Evolutionary conservation across 2,888 invertebrate genomes (phyloP), one percentile per base, ranked within the genome.

Genomic region (Leptinotarsa tumamoca): DNA sequence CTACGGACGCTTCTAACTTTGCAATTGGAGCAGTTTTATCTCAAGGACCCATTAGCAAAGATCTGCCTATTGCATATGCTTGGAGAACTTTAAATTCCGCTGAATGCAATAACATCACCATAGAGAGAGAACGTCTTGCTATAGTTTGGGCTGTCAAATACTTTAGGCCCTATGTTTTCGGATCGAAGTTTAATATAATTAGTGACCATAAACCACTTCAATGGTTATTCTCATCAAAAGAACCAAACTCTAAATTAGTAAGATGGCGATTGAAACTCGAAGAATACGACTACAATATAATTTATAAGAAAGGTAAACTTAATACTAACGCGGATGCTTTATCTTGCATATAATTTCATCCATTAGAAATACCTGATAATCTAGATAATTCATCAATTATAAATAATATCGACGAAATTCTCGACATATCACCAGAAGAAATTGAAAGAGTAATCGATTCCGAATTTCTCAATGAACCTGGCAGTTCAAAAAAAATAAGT

Each of bases 151-250:
- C 79, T 1, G 68, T 67, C 3, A 81, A 82, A 56, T 73, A 77
- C 61, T 81, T 81, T 33, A 58, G 80, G 49, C 80, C 82, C 4
- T 81, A 81, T 50, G 18, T 81, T 4, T 78, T 68, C 27, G 73
- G 78, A 43, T n/a, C 56, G n/a, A 72, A 77, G 66, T 75, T 77
- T 21, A 72, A 72, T 33, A 79, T 79, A n/a, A 21, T 78, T 21
- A 74, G 69, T 7, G 76, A 78, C 58, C 76, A 78, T 43, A 79
- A 79, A 66, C 78, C 79, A 0, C 52, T 80, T 7, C 73, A 75
- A 71, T 79, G 78, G 75, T 54, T 78, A 56, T 77, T 75, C 54
- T 69, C 51, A 2, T 23, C 78, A 1, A 78, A 80, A 69, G 78
- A 78, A 21, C 78, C 78, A 23, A 71, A 75, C 33, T 78, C 78